Conservation (phyloP, 1,140 invertebrate genomes). For the Gyrodactylus salaris region DNA sequence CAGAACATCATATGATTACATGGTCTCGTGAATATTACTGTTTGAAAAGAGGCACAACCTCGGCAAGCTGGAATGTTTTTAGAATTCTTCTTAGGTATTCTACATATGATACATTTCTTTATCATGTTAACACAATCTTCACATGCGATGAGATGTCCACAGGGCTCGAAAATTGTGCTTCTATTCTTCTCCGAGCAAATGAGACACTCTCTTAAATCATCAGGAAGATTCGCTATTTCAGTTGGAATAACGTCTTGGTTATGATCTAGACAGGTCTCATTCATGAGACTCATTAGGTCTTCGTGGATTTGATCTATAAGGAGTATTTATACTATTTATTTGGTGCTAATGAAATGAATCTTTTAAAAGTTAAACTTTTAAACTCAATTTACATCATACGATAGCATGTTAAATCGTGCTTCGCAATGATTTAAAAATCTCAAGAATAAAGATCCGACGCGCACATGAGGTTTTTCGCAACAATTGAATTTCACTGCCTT, state of each 20-base stretch:
- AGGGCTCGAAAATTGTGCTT: slow-evolving; percentile 37
- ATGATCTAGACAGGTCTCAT: not conserved
- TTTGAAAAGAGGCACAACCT: slow-evolving; percentile 65
- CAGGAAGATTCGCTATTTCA: not conserved
- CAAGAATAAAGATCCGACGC: too few species aligned
- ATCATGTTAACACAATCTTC: slow-evolving; percentile 53
- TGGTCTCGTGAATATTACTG: slow-evolving; percentile 54
- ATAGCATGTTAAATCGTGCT: too few species aligned
- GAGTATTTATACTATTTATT: too few species aligned
- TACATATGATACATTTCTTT: slow-evolving; percentile 59
- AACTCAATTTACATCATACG: too few species aligned
- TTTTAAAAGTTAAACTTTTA: too few species aligned
- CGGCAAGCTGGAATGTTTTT: slow-evolving; percentile 62
- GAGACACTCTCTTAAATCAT: slow-evolving; percentile 35
- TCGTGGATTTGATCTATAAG: too few species aligned
- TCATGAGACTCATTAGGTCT: not conserved
- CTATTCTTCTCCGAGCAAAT: slow-evolving; percentile 67
- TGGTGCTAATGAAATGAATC: too few species aligned
- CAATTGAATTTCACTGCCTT: too few species aligned
- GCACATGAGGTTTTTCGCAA: too few species aligned
- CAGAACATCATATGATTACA: slow-evolving; percentile 43
- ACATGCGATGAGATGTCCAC: slow-evolving; percentile 66
- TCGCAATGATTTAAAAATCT: too few species aligned
- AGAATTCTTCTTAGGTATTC: not conserved
- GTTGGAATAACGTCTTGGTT: not conserved